Base-by-base conservation (phyloP, 2,113 vertebrate species). In the Micronycteris hirsuta region DNA sequence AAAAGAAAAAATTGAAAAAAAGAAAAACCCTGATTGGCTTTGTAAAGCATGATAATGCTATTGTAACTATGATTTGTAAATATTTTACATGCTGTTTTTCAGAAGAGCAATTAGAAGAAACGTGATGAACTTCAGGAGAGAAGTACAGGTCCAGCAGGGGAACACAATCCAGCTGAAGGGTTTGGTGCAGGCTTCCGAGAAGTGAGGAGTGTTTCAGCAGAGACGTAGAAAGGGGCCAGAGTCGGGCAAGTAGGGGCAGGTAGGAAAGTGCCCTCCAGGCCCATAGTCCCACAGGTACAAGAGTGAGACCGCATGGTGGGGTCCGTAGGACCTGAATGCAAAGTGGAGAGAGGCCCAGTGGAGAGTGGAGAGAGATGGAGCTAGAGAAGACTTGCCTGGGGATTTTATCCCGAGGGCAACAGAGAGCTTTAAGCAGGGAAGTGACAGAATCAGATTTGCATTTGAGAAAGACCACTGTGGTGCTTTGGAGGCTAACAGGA, bases 1-100 rank as follows among this genome's bases (percentile, higher is more conserved):
- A n/a, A n/a, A n/a, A n/a, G n/a, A 92, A 89, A 85, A 92, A 49
- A 49, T 52, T 86, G 36, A 47, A 78, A 89, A 89, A 86, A 13
- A 80, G 49, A 74, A 86, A 86, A 65, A 89, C 63, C n/a, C 26
- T 73, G 86, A 47, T 80, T 63, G 54, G 63, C 49, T 54, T 93
- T 71, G 52, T 36, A 76, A 92, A 70, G 31, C 33, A 61, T 91
- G 33, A 84, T 73, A 76, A 92, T 61, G 26, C n/a, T 47, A 85
- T 56, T 89, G 33, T 76, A 76, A 49, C 9, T 95, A 52, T 77
- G 49, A 94, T 91, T 78, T 96, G 80, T 36, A 41, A 81, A 58
- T 61, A n/a, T 76, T 47, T 76, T 76, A 47, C 47, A 38, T 26
- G 24, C n/a, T 38, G 43, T 45, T 88, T 70, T 31, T 56, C 80